Evolutionary conservation across 2,888 invertebrate genomes (phyloP).

Genomic region (Pherbina coryleti): DNA sequence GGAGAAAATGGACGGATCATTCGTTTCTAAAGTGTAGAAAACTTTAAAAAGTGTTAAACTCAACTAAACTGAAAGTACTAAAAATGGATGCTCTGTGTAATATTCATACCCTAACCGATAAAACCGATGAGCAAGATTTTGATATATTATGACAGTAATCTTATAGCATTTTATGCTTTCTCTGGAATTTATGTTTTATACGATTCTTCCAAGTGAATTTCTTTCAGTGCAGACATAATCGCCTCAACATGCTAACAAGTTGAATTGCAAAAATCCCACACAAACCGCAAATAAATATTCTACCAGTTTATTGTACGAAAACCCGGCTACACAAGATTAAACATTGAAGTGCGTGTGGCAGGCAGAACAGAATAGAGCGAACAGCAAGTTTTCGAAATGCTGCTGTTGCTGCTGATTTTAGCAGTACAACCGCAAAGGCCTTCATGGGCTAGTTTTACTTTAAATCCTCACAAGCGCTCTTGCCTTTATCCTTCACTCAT

Average conservation of each 20-base stretch:
- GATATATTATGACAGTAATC: too few species aligned
- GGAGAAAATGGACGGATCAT: too few species aligned
- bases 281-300: constrained; percentile 22
- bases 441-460: background rate
- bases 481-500: too few species aligned
- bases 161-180: background rate
- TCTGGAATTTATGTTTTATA: background rate
- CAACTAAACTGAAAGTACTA: too few species aligned
- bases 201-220: background rate
- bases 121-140: too few species aligned
- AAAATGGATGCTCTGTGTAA: too few species aligned
- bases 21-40: too few species aligned
- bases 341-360: constrained; percentile 7
- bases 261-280: constrained; percentile 18
- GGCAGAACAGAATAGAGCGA: background rate
- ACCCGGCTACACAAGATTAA: constrained; percentile 12
- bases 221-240: constrained; percentile 3
- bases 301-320: constrained; percentile 14
- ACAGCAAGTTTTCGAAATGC: background rate
- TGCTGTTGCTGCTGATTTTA: background rate
- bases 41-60: too few species aligned
- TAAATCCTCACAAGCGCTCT: background rate
- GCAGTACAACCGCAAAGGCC: background rate
- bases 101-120: too few species aligned
- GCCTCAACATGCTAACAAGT: constrained; percentile 15